These are phyloP conservation scores for Ascidia mentula DNA, from an alignment of 23 tunicate genomes.

Conservation along the genomic window DNA sequence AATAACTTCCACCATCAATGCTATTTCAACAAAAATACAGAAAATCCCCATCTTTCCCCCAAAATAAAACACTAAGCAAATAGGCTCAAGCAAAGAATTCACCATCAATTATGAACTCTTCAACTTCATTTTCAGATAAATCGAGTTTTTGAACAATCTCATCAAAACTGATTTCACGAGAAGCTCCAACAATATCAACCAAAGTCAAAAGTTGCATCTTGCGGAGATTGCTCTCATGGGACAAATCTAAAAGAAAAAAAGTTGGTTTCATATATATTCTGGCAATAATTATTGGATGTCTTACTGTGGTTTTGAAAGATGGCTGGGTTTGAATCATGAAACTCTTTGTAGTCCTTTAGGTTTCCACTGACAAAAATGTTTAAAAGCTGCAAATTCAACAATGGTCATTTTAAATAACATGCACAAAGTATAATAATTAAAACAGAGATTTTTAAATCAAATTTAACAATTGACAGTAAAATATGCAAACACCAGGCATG, in stretches of 20 bases:
- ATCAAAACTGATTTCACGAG: constrained; percentile 65
- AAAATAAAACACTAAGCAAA: neutral
- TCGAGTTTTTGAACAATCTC: constrained; percentile 61
- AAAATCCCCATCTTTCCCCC: no score
- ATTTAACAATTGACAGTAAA: neutral
- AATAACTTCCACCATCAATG: neutral
- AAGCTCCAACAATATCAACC: constrained; percentile 55
- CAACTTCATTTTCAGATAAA: constrained; percentile 62
- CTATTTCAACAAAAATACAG: constrained; percentile 2
- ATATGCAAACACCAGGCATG: no score
- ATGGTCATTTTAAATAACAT: neutral
- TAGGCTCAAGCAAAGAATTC: neutral
- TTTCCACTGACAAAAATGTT: constrained; percentile 80
- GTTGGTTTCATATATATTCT: neutral
- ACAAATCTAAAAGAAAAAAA: constrained; percentile 33
- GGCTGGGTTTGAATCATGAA: constrained; percentile 56
- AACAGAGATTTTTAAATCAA: no score
- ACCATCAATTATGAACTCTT: constrained; percentile 83
- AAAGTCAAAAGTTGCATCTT: constrained; percentile 83
- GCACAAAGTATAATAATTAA: no score
- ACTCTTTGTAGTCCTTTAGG: constrained; percentile 61
- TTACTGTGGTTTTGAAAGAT: constrained; percentile 11
- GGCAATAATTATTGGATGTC: neutral
- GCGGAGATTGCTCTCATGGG: constrained; percentile 45
- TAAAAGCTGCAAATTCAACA: constrained; percentile 49